A percentile compares a stretch with the other conserved stretches of the same genome.
phyloP scores from a whole-genome alignment of 2,113 vertebrate species.

The Oceanites oceanicus region DNA sequence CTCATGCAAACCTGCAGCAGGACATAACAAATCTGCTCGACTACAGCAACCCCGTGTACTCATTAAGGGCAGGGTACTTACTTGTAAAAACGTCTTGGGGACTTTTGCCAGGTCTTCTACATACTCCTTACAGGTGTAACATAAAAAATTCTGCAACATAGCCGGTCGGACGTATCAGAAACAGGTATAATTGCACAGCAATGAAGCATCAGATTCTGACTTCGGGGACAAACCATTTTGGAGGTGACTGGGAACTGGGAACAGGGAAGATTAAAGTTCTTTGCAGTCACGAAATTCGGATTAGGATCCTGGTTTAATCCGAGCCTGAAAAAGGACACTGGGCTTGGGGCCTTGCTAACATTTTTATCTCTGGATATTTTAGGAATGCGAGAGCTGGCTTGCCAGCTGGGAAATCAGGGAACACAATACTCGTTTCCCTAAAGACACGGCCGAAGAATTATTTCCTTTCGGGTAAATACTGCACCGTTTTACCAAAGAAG shows the following conservation, averaged over 20 bases:
- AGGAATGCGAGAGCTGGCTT: background rate
- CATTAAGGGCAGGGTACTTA: constrained; percentile 62
- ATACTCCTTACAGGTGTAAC: constrained; percentile 92
- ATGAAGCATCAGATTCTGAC: background rate
- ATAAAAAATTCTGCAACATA: constrained; percentile 87
- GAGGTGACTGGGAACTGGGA: background rate
- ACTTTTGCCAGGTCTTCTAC: constrained; percentile 93
- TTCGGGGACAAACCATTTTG: background rate
- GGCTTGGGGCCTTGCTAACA: background rate
- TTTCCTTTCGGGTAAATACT: background rate
- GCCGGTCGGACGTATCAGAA: background rate
- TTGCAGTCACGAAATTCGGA: background rate
- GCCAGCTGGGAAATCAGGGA: background rate
- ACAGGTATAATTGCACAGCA: background rate
- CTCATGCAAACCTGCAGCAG: background rate
- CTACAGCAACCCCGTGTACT: background rate
- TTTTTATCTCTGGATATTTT: background rate
- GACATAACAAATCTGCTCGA: background rate
- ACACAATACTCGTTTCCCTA: background rate
- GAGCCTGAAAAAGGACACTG: background rate
- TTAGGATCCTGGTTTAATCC: background rate
- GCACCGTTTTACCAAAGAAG: background rate
- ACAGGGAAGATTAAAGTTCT: background rate
- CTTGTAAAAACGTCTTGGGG: constrained; percentile 77
- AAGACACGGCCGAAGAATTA: background rate